A percentile compares a stretch with the other conserved stretches of the same genome.
phyloP scores from a whole-genome alignment of 2,113 vertebrate species.

The Osmerus mordax region DNA sequence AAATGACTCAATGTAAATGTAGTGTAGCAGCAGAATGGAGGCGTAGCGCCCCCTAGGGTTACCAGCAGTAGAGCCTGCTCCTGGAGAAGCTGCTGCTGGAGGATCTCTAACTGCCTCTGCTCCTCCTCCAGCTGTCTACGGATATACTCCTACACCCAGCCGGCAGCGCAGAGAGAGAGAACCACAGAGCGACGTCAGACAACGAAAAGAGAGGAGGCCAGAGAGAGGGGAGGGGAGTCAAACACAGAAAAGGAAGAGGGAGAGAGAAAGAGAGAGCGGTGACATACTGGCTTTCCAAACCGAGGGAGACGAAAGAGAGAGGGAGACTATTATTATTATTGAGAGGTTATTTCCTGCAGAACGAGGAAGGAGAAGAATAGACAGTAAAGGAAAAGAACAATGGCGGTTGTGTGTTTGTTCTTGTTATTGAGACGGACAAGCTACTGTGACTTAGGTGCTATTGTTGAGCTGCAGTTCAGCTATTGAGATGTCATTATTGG shows the following conservation, averaged over 20 bases:
- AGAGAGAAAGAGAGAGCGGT: conserved; percentile 15
- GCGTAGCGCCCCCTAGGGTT: conserved; percentile 64
- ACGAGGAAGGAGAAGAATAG: conserved; percentile 20
- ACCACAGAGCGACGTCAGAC: conserved; percentile 22
- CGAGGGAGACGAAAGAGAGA: neutral
- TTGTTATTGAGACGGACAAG: too few species aligned
- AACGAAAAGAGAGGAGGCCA: neutral
- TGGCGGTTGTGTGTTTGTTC: too few species aligned
- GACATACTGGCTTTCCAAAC: too few species aligned
- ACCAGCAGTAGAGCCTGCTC: conserved; percentile 98
- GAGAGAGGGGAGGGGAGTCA: neutral
- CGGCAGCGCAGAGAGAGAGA: conserved; percentile 18
- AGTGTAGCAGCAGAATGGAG: neutral
- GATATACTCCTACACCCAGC: conserved; percentile 91
- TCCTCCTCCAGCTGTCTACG: conserved; percentile 99
- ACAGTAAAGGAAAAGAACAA: neutral
- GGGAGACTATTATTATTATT: too few species aligned
- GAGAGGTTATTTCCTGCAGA: conserved; percentile 1
- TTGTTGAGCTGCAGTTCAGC: too few species aligned
- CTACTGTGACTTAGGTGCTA: too few species aligned
- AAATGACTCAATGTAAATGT: too few species aligned
- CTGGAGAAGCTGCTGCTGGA: conserved; percentile 98
- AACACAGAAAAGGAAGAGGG: conserved; percentile 24
- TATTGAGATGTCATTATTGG: too few species aligned
- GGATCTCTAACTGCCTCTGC: conserved; percentile 98